Percentiles rank a stretch among this genome's conserved stretches.
Evolutionary conservation across 1,140 invertebrate genomes (phyloP).

Genomic region (Lysiphlebus fabarum): DNA sequence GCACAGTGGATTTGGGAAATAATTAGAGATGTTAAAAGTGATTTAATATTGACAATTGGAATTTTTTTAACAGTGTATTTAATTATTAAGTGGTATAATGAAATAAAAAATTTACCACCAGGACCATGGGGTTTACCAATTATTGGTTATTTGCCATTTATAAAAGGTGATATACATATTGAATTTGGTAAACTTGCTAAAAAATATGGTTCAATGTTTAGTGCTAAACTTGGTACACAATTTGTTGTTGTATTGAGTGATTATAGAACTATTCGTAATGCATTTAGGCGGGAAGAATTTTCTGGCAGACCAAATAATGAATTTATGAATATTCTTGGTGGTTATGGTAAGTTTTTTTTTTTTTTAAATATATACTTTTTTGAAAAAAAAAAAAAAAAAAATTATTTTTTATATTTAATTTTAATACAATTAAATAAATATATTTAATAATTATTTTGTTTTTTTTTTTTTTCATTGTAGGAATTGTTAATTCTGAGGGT

Average conservation of each 20-base stretch:
- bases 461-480: conserved; percentile 57
- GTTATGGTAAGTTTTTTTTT: conserved; percentile 72
- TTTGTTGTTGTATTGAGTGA: conserved; percentile 82
- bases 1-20: conserved; percentile 34
- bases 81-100: conserved; percentile 56
- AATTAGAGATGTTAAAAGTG: conserved; percentile 30
- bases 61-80: conserved; percentile 58
- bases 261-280: conserved; percentile 76
- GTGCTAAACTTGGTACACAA: conserved; percentile 75
- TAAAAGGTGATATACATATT: conserved; percentile 74
- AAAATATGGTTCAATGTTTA: conserved; percentile 78
- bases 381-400: background rate
- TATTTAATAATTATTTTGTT: conserved; percentile 9
- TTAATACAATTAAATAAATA: conserved; percentile 32
- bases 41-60: conserved; percentile 39
- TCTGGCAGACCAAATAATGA: conserved; percentile 80
- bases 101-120: conserved; percentile 67
- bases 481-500: conserved; percentile 87
- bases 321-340: conserved; percentile 80
- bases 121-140: conserved; percentile 82
- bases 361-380: conserved; percentile 1
- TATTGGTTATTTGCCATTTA: conserved; percentile 76
- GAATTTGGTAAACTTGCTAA: conserved; percentile 70
- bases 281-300: conserved; percentile 81
- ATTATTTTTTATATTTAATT: conserved; percentile 11